phyloP scores from a whole-genome alignment of 2,888 invertebrate genomes.

The Zygogramma bicolorata region DNA sequence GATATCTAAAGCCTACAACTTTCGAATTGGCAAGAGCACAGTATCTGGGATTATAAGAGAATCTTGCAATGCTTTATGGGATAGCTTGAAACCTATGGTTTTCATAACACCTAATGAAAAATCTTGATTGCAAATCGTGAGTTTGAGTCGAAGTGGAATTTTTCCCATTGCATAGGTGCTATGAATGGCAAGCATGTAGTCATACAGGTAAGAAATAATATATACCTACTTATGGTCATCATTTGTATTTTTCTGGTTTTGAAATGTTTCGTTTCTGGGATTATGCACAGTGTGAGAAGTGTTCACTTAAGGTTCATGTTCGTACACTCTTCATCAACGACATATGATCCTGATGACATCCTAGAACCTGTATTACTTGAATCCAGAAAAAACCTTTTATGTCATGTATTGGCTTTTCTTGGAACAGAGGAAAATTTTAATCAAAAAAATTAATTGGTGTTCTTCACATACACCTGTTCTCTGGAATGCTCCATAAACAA shows the following conservation, averaged over 20 bases:
- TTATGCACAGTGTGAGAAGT: too few species aligned
- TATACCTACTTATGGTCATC: background rate
- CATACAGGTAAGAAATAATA: background rate
- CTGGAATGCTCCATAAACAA: background rate
- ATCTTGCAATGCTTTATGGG: slow-evolving; percentile 26
- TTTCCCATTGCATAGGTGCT: background rate
- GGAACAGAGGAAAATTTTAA: background rate
- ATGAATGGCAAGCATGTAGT: background rate
- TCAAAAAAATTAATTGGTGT: background rate
- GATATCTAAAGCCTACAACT: slow-evolving; percentile 7
- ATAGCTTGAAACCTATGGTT: background rate
- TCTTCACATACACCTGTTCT: background rate
- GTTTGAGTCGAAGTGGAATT: background rate
- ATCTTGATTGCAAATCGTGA: background rate
- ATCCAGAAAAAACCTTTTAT: background rate
- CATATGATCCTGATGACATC: too few species aligned
- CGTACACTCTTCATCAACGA: too few species aligned
- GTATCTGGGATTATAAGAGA: slow-evolving; percentile 22
- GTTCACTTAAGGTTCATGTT: too few species aligned
- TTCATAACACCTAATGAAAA: background rate
- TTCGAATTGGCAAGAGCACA: slow-evolving; percentile 13
- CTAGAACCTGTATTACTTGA: too few species aligned
- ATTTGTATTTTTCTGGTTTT: background rate
- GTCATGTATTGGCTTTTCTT: background rate
- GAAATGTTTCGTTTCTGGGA: background rate